Conservation (phyloP, 2,888 invertebrate genomes). For the Candidula unifasciata region DNA sequence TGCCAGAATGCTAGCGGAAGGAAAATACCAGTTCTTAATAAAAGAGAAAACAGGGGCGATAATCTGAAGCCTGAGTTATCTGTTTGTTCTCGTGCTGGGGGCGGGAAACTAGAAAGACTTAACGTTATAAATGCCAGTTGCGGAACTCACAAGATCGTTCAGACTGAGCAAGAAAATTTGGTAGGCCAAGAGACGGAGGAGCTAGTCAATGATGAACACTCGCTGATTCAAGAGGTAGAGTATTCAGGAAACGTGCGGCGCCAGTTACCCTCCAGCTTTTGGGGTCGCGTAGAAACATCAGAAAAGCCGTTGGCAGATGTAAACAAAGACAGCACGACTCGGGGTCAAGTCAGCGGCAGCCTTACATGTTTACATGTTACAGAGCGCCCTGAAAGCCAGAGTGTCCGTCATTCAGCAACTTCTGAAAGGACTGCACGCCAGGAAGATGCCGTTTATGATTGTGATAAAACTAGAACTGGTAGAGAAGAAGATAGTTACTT, state of each 20-base stretch:
- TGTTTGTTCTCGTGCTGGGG: neutral
- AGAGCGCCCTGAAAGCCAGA: neutral
- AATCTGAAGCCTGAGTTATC: neutral
- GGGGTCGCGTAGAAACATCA: neutral
- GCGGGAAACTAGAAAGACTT: neutral
- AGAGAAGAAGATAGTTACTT: too few relatives aligned
- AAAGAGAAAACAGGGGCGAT: neutral
- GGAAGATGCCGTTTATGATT: neutral
- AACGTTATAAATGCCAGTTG: neutral
- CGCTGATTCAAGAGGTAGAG: neutral
- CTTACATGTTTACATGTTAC: neutral
- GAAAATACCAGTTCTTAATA: neutral
- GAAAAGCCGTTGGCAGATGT: conserved; percentile 9
- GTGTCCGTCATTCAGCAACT: neutral
- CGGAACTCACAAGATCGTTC: neutral
- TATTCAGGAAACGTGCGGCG: neutral
- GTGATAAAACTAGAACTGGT: too few relatives aligned
- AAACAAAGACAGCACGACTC: conserved; percentile 17
- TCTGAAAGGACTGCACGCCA: neutral
- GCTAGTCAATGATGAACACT: neutral
- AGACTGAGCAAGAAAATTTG: neutral
- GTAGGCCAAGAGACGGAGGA: neutral
- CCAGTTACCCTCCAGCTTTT: neutral
- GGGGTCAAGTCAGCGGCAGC: neutral
- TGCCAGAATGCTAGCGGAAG: neutral